Conservation (phyloP, 2,797 vertebrate genomes). For the Adrianichthys oophorus region DNA sequence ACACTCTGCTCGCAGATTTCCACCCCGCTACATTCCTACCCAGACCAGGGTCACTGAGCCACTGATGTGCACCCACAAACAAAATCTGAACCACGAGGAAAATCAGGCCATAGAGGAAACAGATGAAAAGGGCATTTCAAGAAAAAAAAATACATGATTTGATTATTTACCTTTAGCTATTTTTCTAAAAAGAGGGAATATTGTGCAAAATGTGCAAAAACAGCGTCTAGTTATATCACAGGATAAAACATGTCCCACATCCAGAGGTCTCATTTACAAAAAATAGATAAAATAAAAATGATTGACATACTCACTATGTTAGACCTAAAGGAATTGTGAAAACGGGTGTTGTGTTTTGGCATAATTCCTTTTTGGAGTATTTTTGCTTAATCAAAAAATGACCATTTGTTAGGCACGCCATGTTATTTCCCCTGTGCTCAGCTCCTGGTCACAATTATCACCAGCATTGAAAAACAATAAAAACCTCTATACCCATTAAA, state of each 20-base stretch:
- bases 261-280: too few species aligned
- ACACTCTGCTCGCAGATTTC: slow-evolving; percentile 52
- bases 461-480: too few species aligned
- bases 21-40: slow-evolving; percentile 52
- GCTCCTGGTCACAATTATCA: too few species aligned
- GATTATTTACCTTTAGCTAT: not conserved
- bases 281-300: too few species aligned
- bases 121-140: slow-evolving; percentile 10
- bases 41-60: slow-evolving; percentile 25
- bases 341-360: too few species aligned
- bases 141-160: not conserved
- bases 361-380: too few species aligned
- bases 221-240: not conserved
- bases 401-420: too few species aligned
- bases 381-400: too few species aligned
- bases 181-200: not conserved
- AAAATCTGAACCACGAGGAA: slow-evolving; percentile 18
- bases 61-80: slow-evolving; percentile 29
- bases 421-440: too few species aligned
- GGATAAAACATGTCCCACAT: slow-evolving; percentile 1
- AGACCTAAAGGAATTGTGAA: too few species aligned
- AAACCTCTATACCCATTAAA: too few species aligned
- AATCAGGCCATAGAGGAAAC: slow-evolving; percentile 8
- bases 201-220: not conserved
- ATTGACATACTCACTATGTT: too few species aligned